Conservation (phyloP, 2,113 vertebrate genomes). For the Melanerpes formicivorus region DNA sequence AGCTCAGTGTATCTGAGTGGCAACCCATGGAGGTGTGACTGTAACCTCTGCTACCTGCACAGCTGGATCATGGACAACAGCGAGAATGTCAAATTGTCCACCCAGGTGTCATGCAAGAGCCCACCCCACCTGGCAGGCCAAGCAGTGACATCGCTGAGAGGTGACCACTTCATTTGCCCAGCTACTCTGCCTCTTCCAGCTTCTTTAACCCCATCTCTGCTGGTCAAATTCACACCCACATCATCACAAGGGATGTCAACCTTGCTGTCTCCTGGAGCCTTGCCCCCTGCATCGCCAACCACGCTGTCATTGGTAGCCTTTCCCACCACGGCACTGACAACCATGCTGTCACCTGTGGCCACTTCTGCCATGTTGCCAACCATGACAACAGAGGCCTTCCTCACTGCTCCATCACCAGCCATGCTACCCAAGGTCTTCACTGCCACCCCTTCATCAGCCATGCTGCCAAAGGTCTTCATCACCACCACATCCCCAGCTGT, state of each 20-base stretch:
- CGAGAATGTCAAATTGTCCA: slow-evolving; percentile 29
- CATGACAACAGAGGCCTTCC: accelerated
- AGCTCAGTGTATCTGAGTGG: slow-evolving; percentile 68
- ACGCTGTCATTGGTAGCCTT: not conserved
- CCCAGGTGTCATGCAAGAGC: slow-evolving; percentile 57
- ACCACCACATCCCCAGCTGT: accelerated
- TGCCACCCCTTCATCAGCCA: not conserved
- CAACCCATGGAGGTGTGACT: slow-evolving; percentile 87
- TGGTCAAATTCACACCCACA: not conserved
- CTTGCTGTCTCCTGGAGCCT: not conserved
- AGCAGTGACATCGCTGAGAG: slow-evolving; percentile 43
- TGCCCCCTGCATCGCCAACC: not conserved
- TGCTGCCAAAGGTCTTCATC: accelerated
- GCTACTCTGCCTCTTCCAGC: not conserved
- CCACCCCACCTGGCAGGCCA: slow-evolving; percentile 69
- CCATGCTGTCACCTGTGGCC: not conserved
- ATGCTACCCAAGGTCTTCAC: not conserved
- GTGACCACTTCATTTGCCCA: slow-evolving; percentile 72
- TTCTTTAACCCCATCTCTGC: not conserved
- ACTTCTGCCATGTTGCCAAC: not conserved
- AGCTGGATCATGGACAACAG: slow-evolving; percentile 66
- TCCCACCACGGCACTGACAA: not conserved
- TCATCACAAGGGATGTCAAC: not conserved
- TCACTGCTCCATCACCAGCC: not conserved
- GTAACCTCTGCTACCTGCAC: slow-evolving; percentile 73